These are phyloP conservation scores for Cyprinodon brontotheroides DNA, from an alignment of 2,113 vertebrate genomes.

Conservation along the genomic window DNA sequence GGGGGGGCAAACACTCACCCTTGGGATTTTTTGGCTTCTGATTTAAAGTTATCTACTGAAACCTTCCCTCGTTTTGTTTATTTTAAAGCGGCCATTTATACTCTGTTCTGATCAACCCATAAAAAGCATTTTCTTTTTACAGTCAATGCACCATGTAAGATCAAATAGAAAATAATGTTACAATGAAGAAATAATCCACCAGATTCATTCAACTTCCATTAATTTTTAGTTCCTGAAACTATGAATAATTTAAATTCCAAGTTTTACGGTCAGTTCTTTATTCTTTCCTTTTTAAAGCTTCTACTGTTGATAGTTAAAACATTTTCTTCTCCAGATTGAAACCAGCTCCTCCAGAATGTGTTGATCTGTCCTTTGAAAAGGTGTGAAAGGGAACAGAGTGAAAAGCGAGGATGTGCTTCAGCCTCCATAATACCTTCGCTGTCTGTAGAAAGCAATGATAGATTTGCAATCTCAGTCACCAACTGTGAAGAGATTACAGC, in stretches of 20 bases:
- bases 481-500: background rate
- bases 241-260: background rate
- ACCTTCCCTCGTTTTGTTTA: too few relatives aligned
- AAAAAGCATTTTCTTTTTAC: background rate
- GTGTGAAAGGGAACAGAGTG: background rate
- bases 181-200: background rate
- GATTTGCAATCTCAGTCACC: background rate
- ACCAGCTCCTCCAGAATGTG: background rate
- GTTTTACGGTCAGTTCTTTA: background rate
- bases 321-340: background rate
- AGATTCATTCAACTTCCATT: background rate
- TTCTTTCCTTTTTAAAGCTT: background rate
- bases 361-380: background rate
- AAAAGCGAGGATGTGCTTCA: background rate
- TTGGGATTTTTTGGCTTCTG: too few relatives aligned
- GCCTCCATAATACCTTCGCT: background rate
- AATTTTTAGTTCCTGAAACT: background rate
- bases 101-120: background rate
- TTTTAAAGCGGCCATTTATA: background rate
- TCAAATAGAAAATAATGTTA: background rate
- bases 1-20: too few relatives aligned
- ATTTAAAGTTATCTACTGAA: too few relatives aligned
- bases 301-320: too few relatives aligned
- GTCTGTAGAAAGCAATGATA: background rate
- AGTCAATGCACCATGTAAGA: background rate